Conservation (phyloP, 2,113 vertebrate genomes). For the Malurus alboscapulatus region DNA sequence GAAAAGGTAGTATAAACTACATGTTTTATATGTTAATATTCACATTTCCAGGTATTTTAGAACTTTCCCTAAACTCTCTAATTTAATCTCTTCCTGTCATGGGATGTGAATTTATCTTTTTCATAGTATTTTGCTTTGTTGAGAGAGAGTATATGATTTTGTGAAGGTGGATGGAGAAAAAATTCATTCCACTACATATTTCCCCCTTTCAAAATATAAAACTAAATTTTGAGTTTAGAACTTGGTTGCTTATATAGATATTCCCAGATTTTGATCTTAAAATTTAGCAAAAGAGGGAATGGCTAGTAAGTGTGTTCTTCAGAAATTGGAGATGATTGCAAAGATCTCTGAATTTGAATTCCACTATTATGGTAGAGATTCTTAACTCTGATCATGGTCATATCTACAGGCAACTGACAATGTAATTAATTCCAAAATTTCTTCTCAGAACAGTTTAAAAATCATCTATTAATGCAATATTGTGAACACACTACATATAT, state of each 20-base stretch:
- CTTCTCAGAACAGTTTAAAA: neutral
- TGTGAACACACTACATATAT: neutral
- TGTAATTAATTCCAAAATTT: neutral
- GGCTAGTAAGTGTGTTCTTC: neutral
- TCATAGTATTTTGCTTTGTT: neutral
- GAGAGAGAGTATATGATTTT: too few species aligned
- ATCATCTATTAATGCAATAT: neutral
- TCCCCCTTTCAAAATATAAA: neutral
- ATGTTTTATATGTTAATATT: neutral
- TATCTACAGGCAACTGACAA: neutral
- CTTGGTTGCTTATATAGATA: neutral
- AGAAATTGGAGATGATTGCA: neutral
- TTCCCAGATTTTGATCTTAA: neutral
- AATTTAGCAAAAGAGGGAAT: neutral
- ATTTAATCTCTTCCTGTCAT: neutral
- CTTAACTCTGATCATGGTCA: neutral
- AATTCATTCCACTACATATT: neutral
- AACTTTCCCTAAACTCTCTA: neutral
- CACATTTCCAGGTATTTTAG: neutral
- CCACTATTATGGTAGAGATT: neutral
- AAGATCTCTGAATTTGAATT: neutral
- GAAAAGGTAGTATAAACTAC: neutral
- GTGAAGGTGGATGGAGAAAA: neutral
- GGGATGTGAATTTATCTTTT: neutral
- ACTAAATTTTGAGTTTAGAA: neutral